Conservation (phyloP, 2,797 vertebrate genomes). For the Myotis pilosus region DNA sequence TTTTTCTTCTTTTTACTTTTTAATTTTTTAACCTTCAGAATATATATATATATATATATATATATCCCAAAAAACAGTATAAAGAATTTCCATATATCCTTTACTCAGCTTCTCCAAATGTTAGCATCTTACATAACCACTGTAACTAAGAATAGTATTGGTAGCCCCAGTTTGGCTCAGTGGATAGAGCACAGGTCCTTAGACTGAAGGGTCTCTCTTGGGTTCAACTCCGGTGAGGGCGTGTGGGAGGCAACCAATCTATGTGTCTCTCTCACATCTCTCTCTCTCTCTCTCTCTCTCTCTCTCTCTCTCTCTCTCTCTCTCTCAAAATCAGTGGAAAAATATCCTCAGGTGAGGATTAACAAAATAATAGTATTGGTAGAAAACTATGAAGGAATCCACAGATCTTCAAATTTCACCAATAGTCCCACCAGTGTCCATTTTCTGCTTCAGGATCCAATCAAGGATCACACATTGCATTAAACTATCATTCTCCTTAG, state of each 20-base stretch:
- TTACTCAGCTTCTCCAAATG: conserved; percentile 5
- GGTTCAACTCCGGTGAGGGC: too few species aligned
- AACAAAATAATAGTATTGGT: not conserved
- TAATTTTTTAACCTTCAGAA: conserved; percentile 1
- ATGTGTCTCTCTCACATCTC: too few species aligned
- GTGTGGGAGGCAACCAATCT: too few species aligned
- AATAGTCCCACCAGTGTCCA: not conserved
- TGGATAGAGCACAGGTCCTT: too few species aligned
- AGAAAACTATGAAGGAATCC: not conserved
- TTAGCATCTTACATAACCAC: conserved; percentile 16
- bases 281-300: too few species aligned
- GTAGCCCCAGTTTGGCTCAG: not conserved
- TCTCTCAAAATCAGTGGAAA: too few species aligned
- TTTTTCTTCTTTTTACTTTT: not conserved
- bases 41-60: not conserved
- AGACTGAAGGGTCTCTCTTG: too few species aligned
- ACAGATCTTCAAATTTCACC: not conserved
- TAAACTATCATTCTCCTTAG: not conserved
- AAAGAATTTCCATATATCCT: conserved; percentile 1
- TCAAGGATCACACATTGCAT: not conserved
- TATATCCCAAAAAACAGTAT: not conserved
- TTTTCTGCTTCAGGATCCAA: not conserved
- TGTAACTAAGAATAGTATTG: conserved; percentile 32
- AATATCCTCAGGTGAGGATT: too few species aligned
- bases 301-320: too few species aligned